These are phyloP conservation scores for Antechinus flavipes DNA, from an alignment of 2,113 vertebrate species.

Conservation along the genomic window DNA sequence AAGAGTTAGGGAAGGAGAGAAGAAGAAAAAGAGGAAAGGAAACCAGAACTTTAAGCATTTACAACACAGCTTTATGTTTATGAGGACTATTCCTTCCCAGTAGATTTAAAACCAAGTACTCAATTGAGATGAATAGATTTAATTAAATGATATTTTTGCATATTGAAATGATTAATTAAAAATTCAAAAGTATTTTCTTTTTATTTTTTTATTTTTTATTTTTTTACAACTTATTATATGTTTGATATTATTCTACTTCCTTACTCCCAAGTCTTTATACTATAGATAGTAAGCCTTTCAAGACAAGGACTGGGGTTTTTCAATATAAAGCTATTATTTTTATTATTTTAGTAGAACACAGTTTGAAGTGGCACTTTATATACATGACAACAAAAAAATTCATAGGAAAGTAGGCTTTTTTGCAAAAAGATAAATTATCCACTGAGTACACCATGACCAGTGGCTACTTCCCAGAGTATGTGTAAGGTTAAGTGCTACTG, in stretches of 20 bases:
- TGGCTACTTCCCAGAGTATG: not conserved
- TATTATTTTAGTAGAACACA: not conserved
- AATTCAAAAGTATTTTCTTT: not conserved
- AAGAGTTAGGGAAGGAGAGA: not conserved
- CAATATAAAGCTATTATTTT: not conserved
- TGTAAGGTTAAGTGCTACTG: not conserved
- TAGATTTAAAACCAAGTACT: not conserved
- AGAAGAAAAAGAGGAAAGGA: not conserved
- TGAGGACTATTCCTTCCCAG: not conserved
- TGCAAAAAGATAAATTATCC: not conserved
- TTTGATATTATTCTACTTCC: not conserved
- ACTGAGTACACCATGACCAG: not conserved
- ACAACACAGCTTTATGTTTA: not conserved
- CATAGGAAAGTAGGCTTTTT: constrained; percentile 11
- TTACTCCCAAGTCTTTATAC: not conserved
- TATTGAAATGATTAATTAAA: not conserved
- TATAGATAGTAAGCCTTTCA: not conserved
- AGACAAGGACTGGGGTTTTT: not conserved
- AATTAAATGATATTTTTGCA: not conserved
- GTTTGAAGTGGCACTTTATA: not conserved
- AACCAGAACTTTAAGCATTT: not conserved
- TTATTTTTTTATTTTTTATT: not conserved
- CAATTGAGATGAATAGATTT: not conserved
- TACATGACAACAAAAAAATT: not conserved
- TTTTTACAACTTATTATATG: not conserved